Percentiles rank a stretch among this genome's conserved stretches.
Evolutionary conservation across 2,113 vertebrate genomes (phyloP).

Genomic region (Fukomys damarensis): DNA sequence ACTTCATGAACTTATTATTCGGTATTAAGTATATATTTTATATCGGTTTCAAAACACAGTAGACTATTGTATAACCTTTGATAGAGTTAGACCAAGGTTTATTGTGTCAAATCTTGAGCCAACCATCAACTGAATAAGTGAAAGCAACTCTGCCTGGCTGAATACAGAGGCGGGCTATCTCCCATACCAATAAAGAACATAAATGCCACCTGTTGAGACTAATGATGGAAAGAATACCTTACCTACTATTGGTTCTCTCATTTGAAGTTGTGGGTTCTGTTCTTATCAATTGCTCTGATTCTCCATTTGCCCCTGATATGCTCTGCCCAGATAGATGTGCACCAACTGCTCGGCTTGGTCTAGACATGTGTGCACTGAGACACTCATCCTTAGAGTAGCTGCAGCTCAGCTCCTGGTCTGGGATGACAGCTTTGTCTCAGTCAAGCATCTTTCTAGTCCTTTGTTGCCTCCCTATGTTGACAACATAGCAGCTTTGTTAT

Average conservation of each 20-base stretch:
- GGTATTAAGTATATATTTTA: background rate
- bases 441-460: background rate
- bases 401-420: background rate
- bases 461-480: background rate
- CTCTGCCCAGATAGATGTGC: background rate
- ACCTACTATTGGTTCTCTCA: background rate
- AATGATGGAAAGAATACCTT: background rate
- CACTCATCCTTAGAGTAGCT: background rate
- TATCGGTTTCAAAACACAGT: background rate
- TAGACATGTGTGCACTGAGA: background rate
- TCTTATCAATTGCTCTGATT: background rate
- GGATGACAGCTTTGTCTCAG: background rate
- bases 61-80: background rate
- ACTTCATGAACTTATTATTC: no score
- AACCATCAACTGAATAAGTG: background rate
- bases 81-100: background rate
- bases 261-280: background rate
- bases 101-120: background rate
- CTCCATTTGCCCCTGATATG: background rate
- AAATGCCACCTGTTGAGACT: background rate
- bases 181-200: background rate
- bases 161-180: rapidly evolving
- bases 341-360: background rate
- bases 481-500: background rate
- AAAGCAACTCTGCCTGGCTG: background rate